A percentile compares a stretch with the other conserved stretches of the same genome.
phyloP scores from a whole-genome alignment of 2,113 vertebrate genomes.

The Herpailurus yagouaroundi region DNA sequence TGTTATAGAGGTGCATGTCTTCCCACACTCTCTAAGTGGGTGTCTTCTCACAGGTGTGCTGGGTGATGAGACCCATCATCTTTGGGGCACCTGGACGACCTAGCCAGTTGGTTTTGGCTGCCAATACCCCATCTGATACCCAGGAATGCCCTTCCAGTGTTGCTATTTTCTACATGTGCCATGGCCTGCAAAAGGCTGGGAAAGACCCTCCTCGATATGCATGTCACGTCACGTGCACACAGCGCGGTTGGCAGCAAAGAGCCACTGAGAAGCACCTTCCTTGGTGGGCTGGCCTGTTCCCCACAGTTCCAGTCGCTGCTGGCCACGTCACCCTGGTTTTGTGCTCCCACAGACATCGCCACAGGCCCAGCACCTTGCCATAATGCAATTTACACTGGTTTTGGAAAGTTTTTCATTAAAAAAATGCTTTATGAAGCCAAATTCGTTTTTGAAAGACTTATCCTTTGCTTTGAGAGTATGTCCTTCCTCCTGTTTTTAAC shows the following conservation, averaged over 20 bases:
- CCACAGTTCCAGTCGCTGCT: too few species aligned
- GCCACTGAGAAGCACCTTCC: not conserved
- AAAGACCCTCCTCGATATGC: not conserved
- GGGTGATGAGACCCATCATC: not conserved
- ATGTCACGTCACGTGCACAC: accelerated
- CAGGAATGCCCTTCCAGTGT: not conserved
- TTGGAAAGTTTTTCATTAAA: not conserved
- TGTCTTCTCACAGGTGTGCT: not conserved
- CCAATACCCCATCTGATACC: not conserved
- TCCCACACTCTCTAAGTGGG: not conserved
- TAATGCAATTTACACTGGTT: too few species aligned
- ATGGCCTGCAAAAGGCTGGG: not conserved
- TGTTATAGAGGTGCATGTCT: not conserved
- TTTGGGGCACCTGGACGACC: not conserved
- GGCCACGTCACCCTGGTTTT: not conserved
- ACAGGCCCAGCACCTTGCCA: not conserved
- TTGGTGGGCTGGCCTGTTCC: not conserved
- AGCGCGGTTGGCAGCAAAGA: not conserved
- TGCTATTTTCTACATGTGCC: not conserved
- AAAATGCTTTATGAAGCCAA: not conserved
- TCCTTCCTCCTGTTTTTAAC: not conserved
- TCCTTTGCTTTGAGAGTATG: not conserved
- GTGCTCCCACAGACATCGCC: not conserved
- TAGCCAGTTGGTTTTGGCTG: not conserved
- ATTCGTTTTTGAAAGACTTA: not conserved